phyloP scores from a whole-genome alignment of 1,140 invertebrate genomes.

The Anastrepha ludens region DNA sequence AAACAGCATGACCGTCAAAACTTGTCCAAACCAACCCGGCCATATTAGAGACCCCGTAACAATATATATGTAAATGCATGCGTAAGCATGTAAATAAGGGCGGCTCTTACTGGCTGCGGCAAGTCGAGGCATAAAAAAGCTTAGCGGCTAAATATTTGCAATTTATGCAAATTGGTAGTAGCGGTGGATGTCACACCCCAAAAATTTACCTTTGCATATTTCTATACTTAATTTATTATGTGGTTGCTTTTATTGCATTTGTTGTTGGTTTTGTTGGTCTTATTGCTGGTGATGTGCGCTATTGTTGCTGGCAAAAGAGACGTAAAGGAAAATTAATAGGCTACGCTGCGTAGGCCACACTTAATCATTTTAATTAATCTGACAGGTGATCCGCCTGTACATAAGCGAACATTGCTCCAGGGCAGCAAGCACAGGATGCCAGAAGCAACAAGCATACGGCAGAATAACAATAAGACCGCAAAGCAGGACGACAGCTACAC shows the following conservation, averaged over 20 bases:
- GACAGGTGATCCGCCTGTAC: constrained; percentile 26
- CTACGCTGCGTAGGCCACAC: constrained; percentile 17
- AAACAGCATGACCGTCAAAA: no score
- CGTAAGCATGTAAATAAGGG: no score
- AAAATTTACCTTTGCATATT: neutral
- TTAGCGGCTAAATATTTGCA: neutral
- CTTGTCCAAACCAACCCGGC: no score
- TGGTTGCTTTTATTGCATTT: neutral
- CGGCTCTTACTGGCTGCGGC: neutral
- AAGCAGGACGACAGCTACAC: neutral
- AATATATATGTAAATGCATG: neutral
- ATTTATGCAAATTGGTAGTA: neutral
- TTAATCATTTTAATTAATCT: constrained; percentile 55
- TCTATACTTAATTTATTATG: neutral
- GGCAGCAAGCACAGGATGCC: neutral
- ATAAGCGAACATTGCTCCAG: neutral
- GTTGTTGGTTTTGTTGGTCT: neutral
- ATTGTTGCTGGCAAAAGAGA: constrained; percentile 15
- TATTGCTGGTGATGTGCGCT: neutral
- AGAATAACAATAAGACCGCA: neutral
- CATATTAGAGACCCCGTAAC: no score
- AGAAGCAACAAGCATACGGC: neutral
- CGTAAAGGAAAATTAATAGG: constrained; percentile 48
- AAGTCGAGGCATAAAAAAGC: neutral
- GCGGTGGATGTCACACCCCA: neutral